Percentiles rank a stretch among this genome's conserved stretches.
phyloP scores from a whole-genome alignment of 2,113 vertebrate species.

The Pholis gunnellus region DNA sequence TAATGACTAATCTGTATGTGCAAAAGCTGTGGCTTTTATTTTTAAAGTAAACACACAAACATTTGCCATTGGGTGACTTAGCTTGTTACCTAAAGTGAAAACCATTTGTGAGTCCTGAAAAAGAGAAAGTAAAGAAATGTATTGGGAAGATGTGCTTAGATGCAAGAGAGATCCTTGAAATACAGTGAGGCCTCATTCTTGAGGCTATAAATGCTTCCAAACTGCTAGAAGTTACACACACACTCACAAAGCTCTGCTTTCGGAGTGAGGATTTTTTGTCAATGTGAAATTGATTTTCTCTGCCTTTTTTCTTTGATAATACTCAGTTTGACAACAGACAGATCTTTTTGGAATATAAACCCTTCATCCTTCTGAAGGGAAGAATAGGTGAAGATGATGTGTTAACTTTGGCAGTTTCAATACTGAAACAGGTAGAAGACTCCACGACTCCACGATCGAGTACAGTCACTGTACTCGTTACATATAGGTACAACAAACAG shows the following conservation, averaged over 20 bases:
- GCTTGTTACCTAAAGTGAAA: constrained; percentile 4
- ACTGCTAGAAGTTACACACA: background rate
- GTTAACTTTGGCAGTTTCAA: background rate
- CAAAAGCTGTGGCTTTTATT: background rate
- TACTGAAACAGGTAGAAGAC: background rate
- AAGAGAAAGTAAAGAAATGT: constrained; percentile 1
- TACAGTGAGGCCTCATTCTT: background rate
- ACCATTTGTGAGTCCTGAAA: background rate
- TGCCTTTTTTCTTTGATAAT: constrained; percentile 12
- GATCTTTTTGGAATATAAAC: background rate
- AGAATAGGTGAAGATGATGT: background rate
- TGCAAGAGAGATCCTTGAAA: constrained; percentile 2
- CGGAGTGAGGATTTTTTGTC: constrained; percentile 6
- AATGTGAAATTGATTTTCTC: constrained; percentile 24
- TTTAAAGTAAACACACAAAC: background rate
- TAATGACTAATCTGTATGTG: background rate
- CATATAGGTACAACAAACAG: background rate
- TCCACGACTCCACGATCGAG: background rate
- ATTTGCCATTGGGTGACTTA: background rate
- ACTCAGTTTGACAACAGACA: background rate
- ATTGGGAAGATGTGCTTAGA: background rate
- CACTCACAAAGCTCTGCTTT: background rate
- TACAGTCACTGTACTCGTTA: background rate
- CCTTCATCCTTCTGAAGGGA: background rate
- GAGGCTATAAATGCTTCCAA: background rate